Base-by-base conservation (phyloP, 2,113 vertebrate genomes). In the Chlamydotis undulata region DNA sequence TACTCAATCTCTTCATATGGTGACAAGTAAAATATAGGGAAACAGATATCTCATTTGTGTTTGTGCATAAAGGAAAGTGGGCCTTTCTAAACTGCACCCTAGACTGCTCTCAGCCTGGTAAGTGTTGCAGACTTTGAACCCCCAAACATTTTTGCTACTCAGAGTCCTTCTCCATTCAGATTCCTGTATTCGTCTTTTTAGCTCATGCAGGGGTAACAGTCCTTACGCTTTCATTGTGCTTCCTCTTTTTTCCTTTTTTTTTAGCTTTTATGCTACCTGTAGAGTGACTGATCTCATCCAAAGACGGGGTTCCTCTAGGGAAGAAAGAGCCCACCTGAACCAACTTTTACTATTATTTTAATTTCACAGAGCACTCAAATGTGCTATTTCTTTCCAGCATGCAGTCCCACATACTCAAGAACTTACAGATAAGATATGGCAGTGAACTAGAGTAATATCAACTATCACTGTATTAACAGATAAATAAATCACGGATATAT, bases 191-290 rank as follows among this genome's bases (percentile, higher is more conserved):
- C 79, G 10, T 24, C 28, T 63, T 65, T 63, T 45, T n/a, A 74
- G 1, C 19, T 50, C 35, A 71, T 70, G 28, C 23, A 63, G 33
- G 5, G 8, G 2, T 55, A 70, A 55, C 14, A 78, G 16, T 67
- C 2, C 49, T 3, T 0, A 70, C 4, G 4, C 31, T 47, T 76
- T 60, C n/a, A 50, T 1, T 31, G 5, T 81, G 33, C 19, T 31
- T 81, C 50, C 64, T 23, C 10, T 31, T 39, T 24, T 69, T 65
- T 31, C 19, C 7, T 13, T 33, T 60, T 74, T 64, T 74, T 64
- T 63, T 17, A 77, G 50, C 25, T 89, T 84, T 73, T 47, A 28
- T 31, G 1, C 56, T 82, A 90, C 29, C 12, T 41, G 23, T 22
- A 53, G 19, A 87, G n/a, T 25, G 23, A 84, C 74, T 69, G 71